Percentiles rank a stretch among this genome's conserved stretches.
These are phyloP conservation scores for Rallus limicola DNA, from an alignment of 2,113 vertebrate species.

Conservation along the genomic window DNA sequence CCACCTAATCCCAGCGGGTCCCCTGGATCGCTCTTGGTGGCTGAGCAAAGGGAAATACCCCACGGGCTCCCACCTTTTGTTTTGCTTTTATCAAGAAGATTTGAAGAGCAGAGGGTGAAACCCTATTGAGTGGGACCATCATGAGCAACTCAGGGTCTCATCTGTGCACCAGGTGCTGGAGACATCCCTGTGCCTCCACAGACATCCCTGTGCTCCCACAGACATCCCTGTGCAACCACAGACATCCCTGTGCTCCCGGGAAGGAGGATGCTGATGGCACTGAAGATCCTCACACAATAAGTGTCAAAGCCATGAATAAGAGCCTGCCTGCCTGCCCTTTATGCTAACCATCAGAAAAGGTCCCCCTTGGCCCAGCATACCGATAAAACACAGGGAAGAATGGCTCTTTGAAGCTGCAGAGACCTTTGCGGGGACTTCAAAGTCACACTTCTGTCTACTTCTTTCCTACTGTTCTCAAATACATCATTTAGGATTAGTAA, in stretches of 20 bases:
- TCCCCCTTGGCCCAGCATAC: not conserved
- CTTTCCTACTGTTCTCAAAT: slow-evolving; percentile 14
- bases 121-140: not conserved
- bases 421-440: slow-evolving; percentile 22
- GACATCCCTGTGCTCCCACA: too few species aligned
- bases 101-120: not conserved
- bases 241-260: too few species aligned
- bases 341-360: not conserved
- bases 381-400: not conserved
- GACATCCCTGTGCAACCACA: too few species aligned
- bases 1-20: accelerated
- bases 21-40: accelerated
- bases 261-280: accelerated
- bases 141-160: accelerated
- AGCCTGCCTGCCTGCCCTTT: not conserved
- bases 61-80: accelerated
- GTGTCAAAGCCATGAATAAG: slow-evolving; percentile 39
- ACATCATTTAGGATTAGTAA: slow-evolving; percentile 40
- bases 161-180: not conserved
- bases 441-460: slow-evolving; percentile 1
- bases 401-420: slow-evolving; percentile 36
- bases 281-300: not conserved
- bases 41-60: not conserved
- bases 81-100: not conserved
- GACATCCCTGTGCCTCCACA: accelerated